A percentile compares a stretch with the other conserved stretches of the same genome.
Evolutionary conservation across 1,140 invertebrate species (phyloP).

Genomic region (Drosophila parvula): DNA sequence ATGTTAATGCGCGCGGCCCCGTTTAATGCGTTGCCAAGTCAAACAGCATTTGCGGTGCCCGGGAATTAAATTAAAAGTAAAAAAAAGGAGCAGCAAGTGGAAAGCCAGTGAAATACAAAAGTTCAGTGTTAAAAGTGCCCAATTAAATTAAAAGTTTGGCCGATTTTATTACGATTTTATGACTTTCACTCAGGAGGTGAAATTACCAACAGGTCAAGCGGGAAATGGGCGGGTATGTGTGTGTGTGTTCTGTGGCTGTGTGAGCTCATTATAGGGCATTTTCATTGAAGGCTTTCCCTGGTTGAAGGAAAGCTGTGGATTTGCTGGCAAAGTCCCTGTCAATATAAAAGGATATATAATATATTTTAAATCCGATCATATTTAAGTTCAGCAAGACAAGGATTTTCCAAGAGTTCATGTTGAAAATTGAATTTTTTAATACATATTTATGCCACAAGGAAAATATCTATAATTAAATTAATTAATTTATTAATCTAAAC

Average conservation of each 20-base stretch:
- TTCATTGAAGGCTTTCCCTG: constrained; percentile 1
- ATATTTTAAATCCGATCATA: neutral
- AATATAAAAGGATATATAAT: neutral
- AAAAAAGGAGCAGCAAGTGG: neutral
- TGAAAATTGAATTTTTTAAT: neutral
- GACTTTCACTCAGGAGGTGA: constrained; percentile 44
- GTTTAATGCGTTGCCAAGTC: constrained; percentile 70
- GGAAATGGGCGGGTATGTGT: constrained; percentile 3
- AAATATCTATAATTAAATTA: no score
- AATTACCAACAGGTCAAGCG: constrained; percentile 45
- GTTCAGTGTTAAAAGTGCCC: constrained; percentile 48
- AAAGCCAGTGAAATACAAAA: constrained; percentile 6
- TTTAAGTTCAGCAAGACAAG: neutral
- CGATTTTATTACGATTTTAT: constrained; percentile 75
- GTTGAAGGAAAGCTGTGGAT: neutral
- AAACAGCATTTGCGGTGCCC: constrained; percentile 57
- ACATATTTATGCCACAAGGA: neutral
- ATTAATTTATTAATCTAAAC: neutral
- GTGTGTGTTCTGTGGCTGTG: neutral
- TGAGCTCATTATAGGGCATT: constrained; percentile 12
- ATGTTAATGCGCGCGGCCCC: constrained; percentile 71
- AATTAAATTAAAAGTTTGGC: constrained; percentile 80
- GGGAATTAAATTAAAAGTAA: constrained; percentile 68
- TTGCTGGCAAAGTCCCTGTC: neutral
- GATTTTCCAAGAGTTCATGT: neutral